Evolutionary conservation across 2,113 vertebrate genomes (phyloP).

Genomic region (Pholis gunnellus): DNA sequence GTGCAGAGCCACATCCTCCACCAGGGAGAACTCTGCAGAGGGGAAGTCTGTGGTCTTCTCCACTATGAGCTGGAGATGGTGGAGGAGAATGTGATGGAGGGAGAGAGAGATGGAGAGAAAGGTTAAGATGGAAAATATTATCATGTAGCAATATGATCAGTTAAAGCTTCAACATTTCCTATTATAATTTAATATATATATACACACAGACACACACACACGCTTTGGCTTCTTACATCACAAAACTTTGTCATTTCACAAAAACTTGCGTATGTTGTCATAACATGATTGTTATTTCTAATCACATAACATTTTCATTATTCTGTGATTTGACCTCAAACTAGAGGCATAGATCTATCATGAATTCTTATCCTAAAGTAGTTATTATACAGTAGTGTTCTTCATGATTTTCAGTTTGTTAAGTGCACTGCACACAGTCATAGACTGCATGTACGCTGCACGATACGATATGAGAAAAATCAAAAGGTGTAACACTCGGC

Average conservation of each 20-base stretch:
- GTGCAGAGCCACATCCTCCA: constrained; percentile 96
- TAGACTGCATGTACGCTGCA: background rate
- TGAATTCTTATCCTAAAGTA: background rate
- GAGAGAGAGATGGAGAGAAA: background rate
- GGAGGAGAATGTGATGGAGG: constrained; percentile 2
- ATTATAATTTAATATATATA: background rate
- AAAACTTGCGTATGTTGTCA: background rate
- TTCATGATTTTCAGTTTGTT: background rate
- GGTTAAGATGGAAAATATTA: background rate
- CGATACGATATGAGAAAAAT: constrained; percentile 45
- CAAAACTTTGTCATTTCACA: background rate
- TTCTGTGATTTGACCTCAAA: background rate
- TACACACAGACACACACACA: background rate
- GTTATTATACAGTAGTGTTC: background rate
- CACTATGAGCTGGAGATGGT: constrained; percentile 90
- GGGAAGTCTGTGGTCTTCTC: constrained; percentile 96
- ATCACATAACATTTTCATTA: background rate
- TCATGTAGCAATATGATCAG: background rate
- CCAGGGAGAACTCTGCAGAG: constrained; percentile 93
- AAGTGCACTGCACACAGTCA: constrained; percentile 26
- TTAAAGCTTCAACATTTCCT: background rate
- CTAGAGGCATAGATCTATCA: background rate
- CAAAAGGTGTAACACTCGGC: constrained; percentile 71
- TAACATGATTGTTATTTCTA: background rate
- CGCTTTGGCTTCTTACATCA: background rate